Percentiles rank a stretch among this genome's conserved stretches.
These are phyloP conservation scores for Resseliella maxima DNA, from an alignment of 2,888 invertebrate genomes.

Conservation along the genomic window DNA sequence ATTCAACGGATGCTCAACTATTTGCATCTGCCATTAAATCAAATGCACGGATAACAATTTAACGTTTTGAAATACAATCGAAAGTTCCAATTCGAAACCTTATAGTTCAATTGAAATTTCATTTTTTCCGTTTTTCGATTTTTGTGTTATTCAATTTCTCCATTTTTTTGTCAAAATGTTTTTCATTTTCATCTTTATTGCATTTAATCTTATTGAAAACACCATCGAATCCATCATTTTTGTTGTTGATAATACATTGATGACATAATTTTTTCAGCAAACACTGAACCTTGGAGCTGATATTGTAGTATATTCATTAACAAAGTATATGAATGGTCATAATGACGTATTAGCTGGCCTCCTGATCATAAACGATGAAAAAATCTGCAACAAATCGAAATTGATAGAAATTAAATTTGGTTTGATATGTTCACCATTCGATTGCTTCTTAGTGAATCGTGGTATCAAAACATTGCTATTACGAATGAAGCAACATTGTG, in stretches of 20 bases:
- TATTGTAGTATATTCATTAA: slow-evolving; percentile 89
- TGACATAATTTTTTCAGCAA: slow-evolving; percentile 89
- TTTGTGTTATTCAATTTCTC: no score
- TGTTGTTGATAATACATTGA: slow-evolving; percentile 89
- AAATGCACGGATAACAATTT: slow-evolving; percentile 56
- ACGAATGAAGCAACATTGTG: slow-evolving; percentile 90
- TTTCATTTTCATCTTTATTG: background rate
- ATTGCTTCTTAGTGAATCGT: slow-evolving; percentile 92
- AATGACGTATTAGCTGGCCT: slow-evolving; percentile 97
- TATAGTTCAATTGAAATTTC: no score
- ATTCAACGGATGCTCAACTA: slow-evolving; percentile 57
- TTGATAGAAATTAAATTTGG: slow-evolving; percentile 88
- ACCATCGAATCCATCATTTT: slow-evolving; percentile 68
- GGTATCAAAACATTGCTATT: slow-evolving; percentile 93
- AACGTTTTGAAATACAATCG: no score
- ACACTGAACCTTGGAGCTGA: slow-evolving; percentile 93
- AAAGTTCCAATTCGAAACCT: no score
- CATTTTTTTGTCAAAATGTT: background rate
- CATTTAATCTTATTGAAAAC: slow-evolving; percentile 57
- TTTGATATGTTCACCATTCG: slow-evolving; percentile 94
- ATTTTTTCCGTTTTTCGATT: no score
- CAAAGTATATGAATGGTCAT: slow-evolving; percentile 99
- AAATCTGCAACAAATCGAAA: slow-evolving; percentile 76
- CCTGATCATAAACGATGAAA: slow-evolving; percentile 78
- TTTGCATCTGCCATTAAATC: slow-evolving; percentile 59